These are phyloP conservation scores for Halisarca cf. caerulea DNA, from an alignment of 37 sponge, comb jelly and placozoan genomes.

Conservation along the genomic window DNA sequence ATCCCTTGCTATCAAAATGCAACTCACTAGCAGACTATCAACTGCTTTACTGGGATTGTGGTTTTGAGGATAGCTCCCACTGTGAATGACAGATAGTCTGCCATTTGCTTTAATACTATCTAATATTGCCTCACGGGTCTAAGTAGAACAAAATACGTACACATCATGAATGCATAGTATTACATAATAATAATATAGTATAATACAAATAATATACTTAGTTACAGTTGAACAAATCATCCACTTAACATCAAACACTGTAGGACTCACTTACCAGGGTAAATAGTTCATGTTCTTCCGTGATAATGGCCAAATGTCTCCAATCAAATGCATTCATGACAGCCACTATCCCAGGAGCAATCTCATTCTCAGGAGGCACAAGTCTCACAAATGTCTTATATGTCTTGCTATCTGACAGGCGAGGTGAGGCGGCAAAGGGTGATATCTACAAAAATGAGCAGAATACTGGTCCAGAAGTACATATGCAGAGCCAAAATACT, in stretches of 20 bases:
- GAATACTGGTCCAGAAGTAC: no score
- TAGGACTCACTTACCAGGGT: background rate
- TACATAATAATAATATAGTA: no score
- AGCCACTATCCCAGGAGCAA: slow-evolving; percentile 8
- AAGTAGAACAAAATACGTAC: no score
- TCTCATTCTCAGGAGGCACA: background rate
- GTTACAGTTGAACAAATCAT: no score
- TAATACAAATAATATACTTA: no score
- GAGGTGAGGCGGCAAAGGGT: slow-evolving; percentile 43
- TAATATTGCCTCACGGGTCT: no score
- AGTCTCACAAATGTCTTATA: slow-evolving; percentile 30
- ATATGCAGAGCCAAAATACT: no score
- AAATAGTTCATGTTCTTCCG: background rate
- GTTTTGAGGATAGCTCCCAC: background rate
- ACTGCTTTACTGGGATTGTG: background rate
- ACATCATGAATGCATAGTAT: no score
- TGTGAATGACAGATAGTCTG: no score
- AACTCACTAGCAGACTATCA: background rate
- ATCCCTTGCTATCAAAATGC: no score
- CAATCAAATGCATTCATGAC: background rate
- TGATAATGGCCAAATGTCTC: slow-evolving; percentile 1
- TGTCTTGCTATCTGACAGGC: background rate
- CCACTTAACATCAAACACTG: no score
- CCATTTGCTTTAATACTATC: no score
- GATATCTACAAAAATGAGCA: slow-evolving; percentile 35